A percentile compares a stretch with the other conserved stretches of the same genome.
Conservation (phyloP, 2,888 invertebrate genomes). For the Auanema freiburgensis region DNA sequence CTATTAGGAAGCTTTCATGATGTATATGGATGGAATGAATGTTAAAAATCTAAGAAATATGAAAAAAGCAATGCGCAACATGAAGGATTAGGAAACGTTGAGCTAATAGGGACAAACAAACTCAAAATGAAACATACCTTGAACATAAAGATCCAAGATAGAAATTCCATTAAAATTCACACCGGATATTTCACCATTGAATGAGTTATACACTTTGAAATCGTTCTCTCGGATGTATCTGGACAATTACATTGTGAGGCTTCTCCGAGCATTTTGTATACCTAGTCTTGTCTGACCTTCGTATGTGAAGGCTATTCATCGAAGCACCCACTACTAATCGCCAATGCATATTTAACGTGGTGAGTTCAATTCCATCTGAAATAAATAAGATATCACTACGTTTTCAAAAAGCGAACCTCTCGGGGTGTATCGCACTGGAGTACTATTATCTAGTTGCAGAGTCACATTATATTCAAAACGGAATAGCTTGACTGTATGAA, state of each 20-base stretch:
- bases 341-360: constrained; percentile 56
- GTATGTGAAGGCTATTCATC: constrained; percentile 46
- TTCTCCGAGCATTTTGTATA: not conserved
- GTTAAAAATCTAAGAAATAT: too few species aligned
- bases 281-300: constrained; percentile 6
- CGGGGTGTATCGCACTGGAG: constrained; percentile 52
- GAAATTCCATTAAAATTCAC: constrained; percentile 59
- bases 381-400: constrained; percentile 5
- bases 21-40: too few species aligned
- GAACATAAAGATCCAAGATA: constrained; percentile 55
- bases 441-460: constrained; percentile 47
- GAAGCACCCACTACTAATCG: constrained; percentile 54
- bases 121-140: constrained; percentile 34
- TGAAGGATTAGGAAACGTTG: too few species aligned
- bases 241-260: not conserved
- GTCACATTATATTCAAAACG: constrained; percentile 52
- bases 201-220: constrained; percentile 48
- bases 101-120: too few species aligned
- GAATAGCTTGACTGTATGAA: constrained; percentile 32
- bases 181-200: constrained; percentile 55
- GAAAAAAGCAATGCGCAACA: too few species aligned
- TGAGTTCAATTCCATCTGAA: constrained; percentile 41
- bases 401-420: constrained; percentile 16
- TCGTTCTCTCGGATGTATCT: not conserved
- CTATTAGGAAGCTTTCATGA: too few species aligned